Conservation (phyloP, 2,113 vertebrate genomes). For the Lathamus discolor region DNA sequence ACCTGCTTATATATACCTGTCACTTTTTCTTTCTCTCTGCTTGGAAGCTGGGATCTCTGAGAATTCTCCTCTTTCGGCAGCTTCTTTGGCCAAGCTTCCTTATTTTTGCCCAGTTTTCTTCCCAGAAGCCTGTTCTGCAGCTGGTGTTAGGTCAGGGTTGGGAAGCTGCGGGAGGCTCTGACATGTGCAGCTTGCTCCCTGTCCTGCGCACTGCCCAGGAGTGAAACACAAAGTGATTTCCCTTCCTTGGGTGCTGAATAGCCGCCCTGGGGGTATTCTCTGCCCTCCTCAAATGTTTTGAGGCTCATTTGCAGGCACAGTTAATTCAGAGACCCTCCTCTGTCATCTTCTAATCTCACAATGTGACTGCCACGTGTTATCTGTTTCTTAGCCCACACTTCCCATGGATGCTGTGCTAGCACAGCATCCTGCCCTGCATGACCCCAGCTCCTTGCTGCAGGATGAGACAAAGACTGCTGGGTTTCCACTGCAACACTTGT, state of each 20-base stretch:
- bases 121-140: background rate
- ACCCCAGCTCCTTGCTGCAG: background rate
- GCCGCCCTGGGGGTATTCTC: background rate
- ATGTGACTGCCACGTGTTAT: no score
- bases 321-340: background rate
- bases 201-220: rapidly evolving
- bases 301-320: background rate
- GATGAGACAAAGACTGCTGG: background rate
- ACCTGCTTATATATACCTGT: background rate
- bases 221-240: background rate
- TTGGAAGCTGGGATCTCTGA: background rate
- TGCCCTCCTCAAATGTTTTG: background rate
- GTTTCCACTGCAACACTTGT: background rate
- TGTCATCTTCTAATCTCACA: background rate
- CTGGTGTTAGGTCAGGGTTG: background rate
- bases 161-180: background rate
- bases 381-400: background rate
- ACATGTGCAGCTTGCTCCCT: background rate
- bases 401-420: rapidly evolving
- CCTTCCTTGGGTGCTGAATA: background rate
- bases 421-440: rapidly evolving
- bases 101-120: background rate
- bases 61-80: background rate
- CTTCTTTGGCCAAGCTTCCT: background rate
- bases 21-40: background rate